phyloP scores from a whole-genome alignment of 2,888 invertebrate genomes.

The Lepidochrysops patricia region DNA sequence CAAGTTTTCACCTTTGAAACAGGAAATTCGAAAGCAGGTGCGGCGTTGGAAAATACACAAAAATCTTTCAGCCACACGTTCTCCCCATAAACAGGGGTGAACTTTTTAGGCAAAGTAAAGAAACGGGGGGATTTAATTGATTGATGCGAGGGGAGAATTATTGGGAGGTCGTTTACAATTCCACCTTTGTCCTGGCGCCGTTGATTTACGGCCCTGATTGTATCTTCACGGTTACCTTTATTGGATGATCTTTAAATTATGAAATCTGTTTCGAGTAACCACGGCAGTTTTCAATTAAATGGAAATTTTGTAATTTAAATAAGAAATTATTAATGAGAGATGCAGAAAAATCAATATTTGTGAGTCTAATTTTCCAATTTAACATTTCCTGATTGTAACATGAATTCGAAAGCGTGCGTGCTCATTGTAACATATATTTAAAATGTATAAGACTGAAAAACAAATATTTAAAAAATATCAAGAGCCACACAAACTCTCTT shows the following conservation, averaged over 20 bases:
- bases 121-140: conserved; percentile 25
- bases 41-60: not conserved
- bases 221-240: conserved; percentile 5
- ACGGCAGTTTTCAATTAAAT: not conserved
- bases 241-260: conserved; percentile 10
- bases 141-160: conserved; percentile 33
- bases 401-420: too few relatives aligned
- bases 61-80: not conserved
- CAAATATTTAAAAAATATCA: too few relatives aligned
- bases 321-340: too few relatives aligned
- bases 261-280: not conserved
- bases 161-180: conserved; percentile 29
- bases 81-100: conserved; percentile 1
- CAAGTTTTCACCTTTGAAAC: too few relatives aligned
- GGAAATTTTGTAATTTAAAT: not conserved
- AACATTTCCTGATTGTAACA: too few relatives aligned
- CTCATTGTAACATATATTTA: too few relatives aligned
- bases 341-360: too few relatives aligned
- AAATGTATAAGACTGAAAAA: too few relatives aligned
- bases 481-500: too few relatives aligned
- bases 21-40: not conserved
- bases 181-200: conserved; percentile 25
- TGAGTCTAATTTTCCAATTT: too few relatives aligned
- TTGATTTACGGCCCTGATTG: conserved; percentile 26
- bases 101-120: conserved; percentile 12